Base-by-base conservation (phyloP, 2,113 vertebrate species). In the Oncorhynchus mykiss region DNA sequence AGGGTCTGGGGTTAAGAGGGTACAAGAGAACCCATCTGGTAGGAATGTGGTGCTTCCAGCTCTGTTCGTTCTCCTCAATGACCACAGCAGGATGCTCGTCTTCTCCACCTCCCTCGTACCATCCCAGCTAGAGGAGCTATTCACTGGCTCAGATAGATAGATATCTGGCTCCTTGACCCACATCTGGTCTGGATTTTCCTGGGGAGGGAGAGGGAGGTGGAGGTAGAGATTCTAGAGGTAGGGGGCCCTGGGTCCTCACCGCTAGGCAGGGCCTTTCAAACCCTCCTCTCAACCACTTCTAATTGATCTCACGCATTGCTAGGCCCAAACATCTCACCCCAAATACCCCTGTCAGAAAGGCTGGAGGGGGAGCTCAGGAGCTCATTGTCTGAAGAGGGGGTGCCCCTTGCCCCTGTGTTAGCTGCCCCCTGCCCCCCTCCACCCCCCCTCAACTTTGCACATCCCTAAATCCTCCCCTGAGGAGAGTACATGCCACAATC, bases 101-200 rank as follows among this genome's bases (percentile, higher is more conserved):
- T 85, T 89, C 80, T 71, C 77, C 90, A 90, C 86, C 51, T 18
- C 51, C 12, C 14, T 86, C 86, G 91, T 84, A 84, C 84, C 82
- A 83, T 84, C 89, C 85, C 91, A 92, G 89, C 92, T 88, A 79
- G 93, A 94, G 88, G 91, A 90, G 88, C 88, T 18, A 18, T 14
- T 54, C 51, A 54, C 16, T 18, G 51, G 90, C 87, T 90, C 84
- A 88, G 91, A 88, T 91, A 93, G 92, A 95, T 95, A 94, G 87
- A 92, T 93, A 93, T 93, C 94, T 92, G 91, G 94, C 93, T 94
- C 93, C 93, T 85, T 92, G 92, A 88, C 85, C 86, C 83, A 76
- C 77, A 62, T 67, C 83, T 89, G 89, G 89, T 70, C 83, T 89
- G 89, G 91, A 91, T 90, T 89, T 91, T 80, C 89, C 82, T 79